Conservation (phyloP, 2,113 vertebrate genomes). For the Aptenodytes forsteri region DNA sequence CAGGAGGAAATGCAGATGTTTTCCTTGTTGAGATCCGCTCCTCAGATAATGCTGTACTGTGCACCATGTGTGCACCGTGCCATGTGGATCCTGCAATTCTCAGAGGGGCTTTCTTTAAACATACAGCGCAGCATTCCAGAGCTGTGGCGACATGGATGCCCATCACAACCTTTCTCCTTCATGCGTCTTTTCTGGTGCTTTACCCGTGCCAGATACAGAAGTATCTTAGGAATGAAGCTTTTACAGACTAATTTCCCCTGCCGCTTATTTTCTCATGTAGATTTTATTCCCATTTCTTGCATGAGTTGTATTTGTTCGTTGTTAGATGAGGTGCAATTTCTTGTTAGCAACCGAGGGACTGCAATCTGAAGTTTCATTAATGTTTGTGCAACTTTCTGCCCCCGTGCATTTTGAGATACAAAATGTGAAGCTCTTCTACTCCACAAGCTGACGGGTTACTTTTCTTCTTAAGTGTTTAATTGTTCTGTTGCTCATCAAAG, state of each 20-base stretch:
- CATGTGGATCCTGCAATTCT: neutral
- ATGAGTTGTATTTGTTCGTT: neutral
- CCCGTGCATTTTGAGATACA: neutral
- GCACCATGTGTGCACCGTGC: neutral
- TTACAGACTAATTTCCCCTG: neutral
- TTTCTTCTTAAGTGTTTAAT: neutral
- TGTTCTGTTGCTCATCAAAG: neutral
- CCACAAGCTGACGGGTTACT: neutral
- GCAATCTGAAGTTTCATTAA: neutral
- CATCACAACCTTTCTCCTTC: neutral
- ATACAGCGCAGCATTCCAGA: neutral
- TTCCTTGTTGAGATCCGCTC: neutral
- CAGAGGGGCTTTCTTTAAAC: neutral
- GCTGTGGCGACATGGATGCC: neutral
- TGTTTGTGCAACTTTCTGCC: neutral
- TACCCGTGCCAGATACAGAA: neutral
- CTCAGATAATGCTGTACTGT: constrained; percentile 7
- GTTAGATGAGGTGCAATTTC: neutral
- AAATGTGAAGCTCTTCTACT: neutral
- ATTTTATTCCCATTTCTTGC: neutral
- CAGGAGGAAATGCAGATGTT: constrained; percentile 34
- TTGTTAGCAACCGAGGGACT: neutral
- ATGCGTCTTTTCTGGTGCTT: neutral
- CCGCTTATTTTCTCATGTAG: neutral
- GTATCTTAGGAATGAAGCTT: neutral